Evolutionary conservation across 2,888 invertebrate genomes (phyloP).

Genomic region (Diaphora mendica): DNA sequence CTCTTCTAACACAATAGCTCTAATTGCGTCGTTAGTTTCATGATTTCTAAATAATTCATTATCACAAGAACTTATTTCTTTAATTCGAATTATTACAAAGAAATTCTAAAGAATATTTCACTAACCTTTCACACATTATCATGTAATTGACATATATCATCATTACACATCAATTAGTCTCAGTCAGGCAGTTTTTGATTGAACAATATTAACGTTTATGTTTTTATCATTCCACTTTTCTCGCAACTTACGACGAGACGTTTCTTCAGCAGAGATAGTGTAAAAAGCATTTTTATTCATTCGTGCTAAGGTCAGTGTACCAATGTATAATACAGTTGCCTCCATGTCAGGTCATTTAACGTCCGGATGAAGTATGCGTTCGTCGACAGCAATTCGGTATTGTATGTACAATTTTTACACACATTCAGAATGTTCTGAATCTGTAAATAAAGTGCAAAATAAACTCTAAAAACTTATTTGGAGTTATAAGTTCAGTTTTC

Average conservation of each 20-base stretch:
- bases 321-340: conserved; percentile 13
- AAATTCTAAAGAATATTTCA: not conserved
- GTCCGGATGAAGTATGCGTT: conserved; percentile 8
- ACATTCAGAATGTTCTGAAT: too few relatives aligned
- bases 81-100: not conserved
- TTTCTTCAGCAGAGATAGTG: conserved; percentile 46
- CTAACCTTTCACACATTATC: conserved; percentile 2
- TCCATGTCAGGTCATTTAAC: conserved; percentile 12
- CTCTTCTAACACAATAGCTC: too few relatives aligned
- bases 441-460: not conserved
- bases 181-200: conserved; percentile 18
- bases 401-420: too few relatives aligned
- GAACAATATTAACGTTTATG: conserved; percentile 37
- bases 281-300: conserved; percentile 55
- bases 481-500: not conserved
- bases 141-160: conserved; percentile 14
- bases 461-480: not conserved
- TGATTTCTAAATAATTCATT: too few relatives aligned
- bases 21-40: too few relatives aligned
- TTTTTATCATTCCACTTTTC: conserved; percentile 54
- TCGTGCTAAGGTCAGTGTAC: conserved; percentile 23
- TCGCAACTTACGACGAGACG: conserved; percentile 15
- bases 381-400: not conserved
- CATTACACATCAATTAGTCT: conserved; percentile 23
- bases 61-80: not conserved